Evolutionary conservation across 2,797 vertebrate genomes (phyloP).

Genomic region (Poeciliopsis presidionis): DNA sequence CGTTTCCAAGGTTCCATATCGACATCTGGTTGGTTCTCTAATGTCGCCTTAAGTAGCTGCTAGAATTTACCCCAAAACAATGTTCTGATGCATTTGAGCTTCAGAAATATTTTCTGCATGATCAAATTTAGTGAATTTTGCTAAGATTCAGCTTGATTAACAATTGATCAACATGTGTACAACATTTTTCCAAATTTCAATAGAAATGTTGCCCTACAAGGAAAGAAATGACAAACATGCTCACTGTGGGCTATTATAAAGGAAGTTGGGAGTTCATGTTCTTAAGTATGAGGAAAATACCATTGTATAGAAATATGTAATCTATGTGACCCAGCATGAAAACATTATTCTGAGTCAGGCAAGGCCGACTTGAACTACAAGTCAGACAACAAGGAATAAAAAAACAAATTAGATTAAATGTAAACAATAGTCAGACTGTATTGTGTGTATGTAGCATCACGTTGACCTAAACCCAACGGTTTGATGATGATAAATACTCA

Average conservation of each 20-base stretch:
- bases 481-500: constrained; percentile 76
- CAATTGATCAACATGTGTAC: not conserved
- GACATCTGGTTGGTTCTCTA: not conserved
- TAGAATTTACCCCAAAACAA: not conserved
- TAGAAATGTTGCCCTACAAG: not conserved
- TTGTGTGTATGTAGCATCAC: constrained; percentile 33
- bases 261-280: not conserved
- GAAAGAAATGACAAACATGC: not conserved
- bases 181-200: not conserved
- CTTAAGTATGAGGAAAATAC: not conserved
- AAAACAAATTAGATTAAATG: constrained; percentile 20
- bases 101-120: not conserved
- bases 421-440: constrained; percentile 32
- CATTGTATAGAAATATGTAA: not conserved
- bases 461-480: constrained; percentile 19
- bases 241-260: not conserved
- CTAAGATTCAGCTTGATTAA: not conserved
- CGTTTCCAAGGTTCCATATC: not conserved
- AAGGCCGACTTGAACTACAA: constrained; percentile 9
- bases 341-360: constrained; percentile 6
- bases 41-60: not conserved
- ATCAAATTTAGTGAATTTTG: not conserved
- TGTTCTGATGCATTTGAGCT: not conserved
- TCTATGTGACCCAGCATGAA: constrained; percentile 11
- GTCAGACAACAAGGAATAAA: constrained; percentile 31